Base-by-base conservation (phyloP, 2,888 invertebrate species). In the Tachina lurida region DNA sequence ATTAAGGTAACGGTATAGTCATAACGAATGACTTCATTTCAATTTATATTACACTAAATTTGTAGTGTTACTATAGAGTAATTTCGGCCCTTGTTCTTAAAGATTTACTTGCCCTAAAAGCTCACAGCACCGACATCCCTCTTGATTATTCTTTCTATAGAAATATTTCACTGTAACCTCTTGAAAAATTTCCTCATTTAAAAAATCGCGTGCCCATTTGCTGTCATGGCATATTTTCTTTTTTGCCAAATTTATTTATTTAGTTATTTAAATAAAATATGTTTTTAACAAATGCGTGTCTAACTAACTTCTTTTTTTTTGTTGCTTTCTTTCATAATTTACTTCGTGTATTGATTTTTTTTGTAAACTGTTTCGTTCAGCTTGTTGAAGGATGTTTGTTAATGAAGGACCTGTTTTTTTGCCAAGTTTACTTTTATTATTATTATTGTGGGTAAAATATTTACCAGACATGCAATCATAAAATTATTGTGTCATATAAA, bases 221-320 rank as follows among this genome's bases (percentile, higher is more conserved):
- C 52, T 65, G 63, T 83, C 71, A 71, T 41, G 70, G 60, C 2
- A 62, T 56, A 65, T 45, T 68, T 56, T 73, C 4, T 22, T 70
- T 78, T 62, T 81, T 54, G 2, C 10, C 45, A 75, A 75, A 60
- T 45, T 63, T 77, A 82, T 78, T 79, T 86, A 75, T 79, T 86
- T 86, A 54, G 71, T 76, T 86, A 83, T 83, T 86, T 73, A 83
- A 83, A 83, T 76, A 63, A 76, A 86, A 83, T 83, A 76, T 76
- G 79, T 83, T 80, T 86, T 79, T 83, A 86, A 86, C 86, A 83
- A 81, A 86, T 83, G 83, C 86, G 83, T 86, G 86, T 76, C 79
- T 39, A 10, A 49, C 49, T 39, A 19, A 70, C 47, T 78, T 39
- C n/a, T 65, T 63, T 39, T 31, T 54, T 65, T 45, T 10, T 45